phyloP scores from a whole-genome alignment of 2,113 vertebrate genomes.

The Physeter macrocephalus region DNA sequence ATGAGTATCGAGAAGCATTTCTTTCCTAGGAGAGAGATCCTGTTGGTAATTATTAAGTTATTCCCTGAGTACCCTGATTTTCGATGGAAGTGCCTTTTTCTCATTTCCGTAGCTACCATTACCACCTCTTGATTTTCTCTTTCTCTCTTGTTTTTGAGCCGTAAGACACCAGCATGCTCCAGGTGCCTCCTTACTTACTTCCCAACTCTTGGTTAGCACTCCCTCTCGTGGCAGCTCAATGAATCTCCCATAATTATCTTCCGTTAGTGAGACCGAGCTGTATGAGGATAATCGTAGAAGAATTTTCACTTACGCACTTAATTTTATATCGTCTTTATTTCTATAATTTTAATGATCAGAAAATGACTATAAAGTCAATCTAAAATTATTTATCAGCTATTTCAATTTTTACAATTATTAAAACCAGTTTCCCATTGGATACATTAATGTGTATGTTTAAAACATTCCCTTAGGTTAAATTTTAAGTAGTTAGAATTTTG shows the following conservation, averaged over 20 bases:
- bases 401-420: neutral
- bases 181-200: neutral
- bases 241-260: neutral
- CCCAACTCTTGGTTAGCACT: neutral
- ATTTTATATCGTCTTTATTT: neutral
- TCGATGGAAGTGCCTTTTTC: neutral
- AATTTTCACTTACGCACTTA: neutral
- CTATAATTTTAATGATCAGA: neutral
- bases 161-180: neutral
- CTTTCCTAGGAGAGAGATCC: neutral
- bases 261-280: neutral
- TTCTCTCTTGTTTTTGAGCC: neutral
- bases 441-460: neutral
- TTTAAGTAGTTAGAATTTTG: neutral
- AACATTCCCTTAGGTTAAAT: neutral
- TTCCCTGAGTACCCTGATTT: neutral
- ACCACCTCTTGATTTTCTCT: neutral
- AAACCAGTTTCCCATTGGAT: neutral
- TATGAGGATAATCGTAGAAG: neutral
- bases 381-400: neutral
- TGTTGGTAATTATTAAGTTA: neutral
- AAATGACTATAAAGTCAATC: neutral
- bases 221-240: conserved; percentile 40
- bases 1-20: neutral
- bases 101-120: neutral